Evolutionary conservation across 37 sponge, comb jelly and placozoan species (phyloP).

Genomic region (Chondrilla cf. caribensis): DNA sequence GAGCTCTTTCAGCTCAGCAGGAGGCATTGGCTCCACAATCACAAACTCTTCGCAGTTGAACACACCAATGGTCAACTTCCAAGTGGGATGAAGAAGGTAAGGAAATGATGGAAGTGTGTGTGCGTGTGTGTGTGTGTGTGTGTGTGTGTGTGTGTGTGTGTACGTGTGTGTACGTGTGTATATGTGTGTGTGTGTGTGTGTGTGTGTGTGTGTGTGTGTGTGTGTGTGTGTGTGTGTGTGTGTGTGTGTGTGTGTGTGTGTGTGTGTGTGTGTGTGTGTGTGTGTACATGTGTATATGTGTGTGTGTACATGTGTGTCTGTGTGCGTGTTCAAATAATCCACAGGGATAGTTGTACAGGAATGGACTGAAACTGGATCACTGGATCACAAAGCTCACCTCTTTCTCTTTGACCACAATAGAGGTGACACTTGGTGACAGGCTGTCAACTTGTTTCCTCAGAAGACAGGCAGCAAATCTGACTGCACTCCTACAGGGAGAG

Average conservation of each 20-base stretch:
- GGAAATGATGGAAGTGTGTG: no score
- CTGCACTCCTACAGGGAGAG: constrained; percentile 47
- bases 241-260: no score
- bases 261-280: no score
- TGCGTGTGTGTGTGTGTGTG: neutral
- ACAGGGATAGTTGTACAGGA: neutral
- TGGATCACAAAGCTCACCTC: no score
- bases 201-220: no score
- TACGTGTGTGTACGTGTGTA: no score
- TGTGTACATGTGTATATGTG: no score
- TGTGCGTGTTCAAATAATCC: neutral
- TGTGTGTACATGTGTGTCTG: no score
- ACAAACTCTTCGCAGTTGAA: constrained; percentile 66
- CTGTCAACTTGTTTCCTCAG: constrained; percentile 83
- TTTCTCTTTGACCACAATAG: constrained; percentile 60
- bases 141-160: neutral
- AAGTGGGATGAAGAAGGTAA: neutral
- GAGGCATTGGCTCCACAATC: constrained; percentile 66
- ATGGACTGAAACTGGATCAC: no score
- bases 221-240: no score
- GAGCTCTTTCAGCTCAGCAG: constrained; percentile 56
- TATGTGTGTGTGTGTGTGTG: no score
- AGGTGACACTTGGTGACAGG: constrained; percentile 76
- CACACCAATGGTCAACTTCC: constrained; percentile 80
- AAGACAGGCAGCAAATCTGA: constrained; percentile 68